Conservation (phyloP, 2,797 vertebrate species). For the Dermochelys coriacea region DNA sequence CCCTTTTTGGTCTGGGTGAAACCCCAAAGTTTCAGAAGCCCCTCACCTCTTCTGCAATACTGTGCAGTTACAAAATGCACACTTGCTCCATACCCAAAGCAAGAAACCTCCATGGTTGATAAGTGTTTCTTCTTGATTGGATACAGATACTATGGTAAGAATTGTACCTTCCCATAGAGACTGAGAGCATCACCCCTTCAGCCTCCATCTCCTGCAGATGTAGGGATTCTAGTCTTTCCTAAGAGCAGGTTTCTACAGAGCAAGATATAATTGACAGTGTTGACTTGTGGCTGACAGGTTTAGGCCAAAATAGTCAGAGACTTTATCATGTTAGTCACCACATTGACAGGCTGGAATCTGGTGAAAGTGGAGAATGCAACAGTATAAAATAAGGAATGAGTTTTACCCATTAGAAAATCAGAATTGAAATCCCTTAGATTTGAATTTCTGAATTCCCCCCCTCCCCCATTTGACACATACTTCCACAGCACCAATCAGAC, state of each 20-base stretch:
- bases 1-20: no score
- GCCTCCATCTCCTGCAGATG: slow-evolving; percentile 4
- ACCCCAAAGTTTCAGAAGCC: no score
- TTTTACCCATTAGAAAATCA: neutral
- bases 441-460: neutral
- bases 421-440: neutral
- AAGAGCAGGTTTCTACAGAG: neutral
- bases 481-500: neutral
- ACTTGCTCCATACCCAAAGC: fast-evolving
- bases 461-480: neutral
- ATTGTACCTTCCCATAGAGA: neutral
- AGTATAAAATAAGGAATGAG: neutral
- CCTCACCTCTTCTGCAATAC: fast-evolving
- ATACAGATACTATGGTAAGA: neutral
- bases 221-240: neutral
- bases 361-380: neutral
- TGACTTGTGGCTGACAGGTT: neutral
- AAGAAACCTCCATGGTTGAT: neutral
- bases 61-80: neutral
- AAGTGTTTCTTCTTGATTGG: neutral
- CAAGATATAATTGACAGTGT: neutral
- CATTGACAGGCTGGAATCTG: neutral
- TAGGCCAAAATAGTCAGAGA: fast-evolving
- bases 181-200: neutral
- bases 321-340: neutral